Evolutionary conservation across 2,888 invertebrate species (phyloP), one percentile per base, ranked within the genome.

Genomic region (Caenorhabditis auriculariae): DNA sequence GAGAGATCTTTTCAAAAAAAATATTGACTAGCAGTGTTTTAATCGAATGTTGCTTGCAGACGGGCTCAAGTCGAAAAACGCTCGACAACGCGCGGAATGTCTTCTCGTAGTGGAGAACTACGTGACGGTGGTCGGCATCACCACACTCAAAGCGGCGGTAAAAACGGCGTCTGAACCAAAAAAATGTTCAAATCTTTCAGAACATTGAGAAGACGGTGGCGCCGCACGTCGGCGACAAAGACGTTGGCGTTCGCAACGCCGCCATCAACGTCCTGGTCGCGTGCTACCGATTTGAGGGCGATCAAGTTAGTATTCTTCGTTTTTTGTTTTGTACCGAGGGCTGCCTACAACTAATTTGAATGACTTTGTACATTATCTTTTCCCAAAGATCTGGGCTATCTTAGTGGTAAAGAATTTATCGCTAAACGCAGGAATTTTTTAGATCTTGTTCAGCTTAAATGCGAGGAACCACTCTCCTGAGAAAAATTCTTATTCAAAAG

Each of bases 61-160:
- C 74, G 96, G 94, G 1, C 84, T 95, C 15, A 93, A 93, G 81
- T 93, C 94, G 0, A 98, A 98, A 83, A 96, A 95, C 83, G 91
- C 95, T 0, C 87, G 95, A 39, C 95, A 95, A 82, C 87, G 95
- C 78, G 90, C 93, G 85, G 96, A 95, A 83, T 95, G 96, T 82
- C 85, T 98, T 54, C 94, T 94, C 75, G 91, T 93, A 82, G 86
- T 96, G 79, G 93, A 93, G 0, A 87, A 91, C 37, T 85, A 87
- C 24, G 90, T 72, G 21, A 26, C 45, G 1, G 56, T 92, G 27
- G 91, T 93, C 83, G 88, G 90, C 72, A 90, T 62, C 6, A 41
- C 58, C 7, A 60, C 63, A 3, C 50, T 72, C n/a, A 72, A 92
- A 0, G 87, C 89, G 0, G 88, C 90, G 45, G 66, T 69, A 26